phyloP scores from a whole-genome alignment of 2,113 vertebrate genomes.

The Cheilinus undulatus region DNA sequence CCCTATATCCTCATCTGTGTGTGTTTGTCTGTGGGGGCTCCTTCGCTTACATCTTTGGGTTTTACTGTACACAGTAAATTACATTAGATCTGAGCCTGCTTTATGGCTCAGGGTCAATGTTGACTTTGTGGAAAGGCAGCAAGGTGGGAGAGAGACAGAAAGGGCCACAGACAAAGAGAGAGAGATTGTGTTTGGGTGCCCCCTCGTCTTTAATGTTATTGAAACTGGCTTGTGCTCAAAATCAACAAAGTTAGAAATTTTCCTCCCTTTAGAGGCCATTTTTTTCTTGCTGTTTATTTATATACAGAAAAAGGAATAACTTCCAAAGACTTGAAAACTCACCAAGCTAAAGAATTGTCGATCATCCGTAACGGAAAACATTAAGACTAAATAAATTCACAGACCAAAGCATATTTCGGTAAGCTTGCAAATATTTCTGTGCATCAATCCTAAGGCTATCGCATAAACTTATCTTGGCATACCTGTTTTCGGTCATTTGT shows the following conservation, averaged over 20 bases:
- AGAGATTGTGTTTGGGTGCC: slow-evolving; percentile 55
- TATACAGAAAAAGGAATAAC: slow-evolving; percentile 16
- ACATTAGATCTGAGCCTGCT: slow-evolving; percentile 65
- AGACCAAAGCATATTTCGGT: not conserved
- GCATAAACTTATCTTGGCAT: not conserved
- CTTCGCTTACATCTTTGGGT: slow-evolving; percentile 50
- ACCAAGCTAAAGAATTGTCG: not conserved
- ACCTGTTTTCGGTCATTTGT: not conserved
- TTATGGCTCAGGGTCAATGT: slow-evolving; percentile 74
- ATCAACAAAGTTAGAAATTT: slow-evolving; percentile 67
- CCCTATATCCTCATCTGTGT: slow-evolving; percentile 8
- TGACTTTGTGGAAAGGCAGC: slow-evolving; percentile 70
- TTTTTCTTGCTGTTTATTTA: slow-evolving; percentile 39
- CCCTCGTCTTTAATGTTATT: slow-evolving; percentile 53
- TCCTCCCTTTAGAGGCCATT: slow-evolving; percentile 33
- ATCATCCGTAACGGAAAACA: slow-evolving; percentile 29
- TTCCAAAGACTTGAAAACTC: not conserved
- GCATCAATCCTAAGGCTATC: slow-evolving; percentile 22
- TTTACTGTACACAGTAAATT: slow-evolving; percentile 70
- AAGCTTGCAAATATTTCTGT: not conserved
- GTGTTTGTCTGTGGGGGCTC: slow-evolving; percentile 3
- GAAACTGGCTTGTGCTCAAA: slow-evolving; percentile 63
- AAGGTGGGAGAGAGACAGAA: slow-evolving; percentile 49
- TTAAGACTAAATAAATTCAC: slow-evolving; percentile 4
- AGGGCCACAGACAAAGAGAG: not conserved